Percentiles rank a stretch among this genome's conserved stretches.
phyloP scores from a whole-genome alignment of 2,113 vertebrate genomes.

The Ptilorrhoa leucosticta region DNA sequence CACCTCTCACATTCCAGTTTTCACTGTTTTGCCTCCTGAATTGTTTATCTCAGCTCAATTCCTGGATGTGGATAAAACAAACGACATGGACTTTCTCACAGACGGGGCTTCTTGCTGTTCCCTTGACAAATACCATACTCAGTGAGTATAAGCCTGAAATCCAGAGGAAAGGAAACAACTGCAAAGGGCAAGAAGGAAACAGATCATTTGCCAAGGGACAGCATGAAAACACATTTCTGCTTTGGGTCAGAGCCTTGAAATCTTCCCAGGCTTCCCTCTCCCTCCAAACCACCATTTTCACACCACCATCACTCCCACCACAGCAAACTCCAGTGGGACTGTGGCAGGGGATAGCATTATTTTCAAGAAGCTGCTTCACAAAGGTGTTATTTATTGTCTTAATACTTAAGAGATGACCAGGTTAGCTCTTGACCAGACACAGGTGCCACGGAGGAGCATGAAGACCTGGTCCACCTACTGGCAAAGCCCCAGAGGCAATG shows the following conservation, averaged over 20 bases:
- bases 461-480: neutral
- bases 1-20: constrained; percentile 48
- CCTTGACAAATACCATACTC: constrained; percentile 50
- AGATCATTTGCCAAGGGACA: constrained; percentile 50
- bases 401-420: neutral
- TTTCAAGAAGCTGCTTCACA: neutral
- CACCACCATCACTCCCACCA: neutral
- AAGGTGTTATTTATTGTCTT: neutral
- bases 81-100: constrained; percentile 54
- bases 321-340: neutral
- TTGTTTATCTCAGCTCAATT: constrained; percentile 61
- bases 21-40: constrained; percentile 35
- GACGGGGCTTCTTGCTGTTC: constrained; percentile 17
- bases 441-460: fast-evolving
- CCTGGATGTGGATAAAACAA: constrained; percentile 65
- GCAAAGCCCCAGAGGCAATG: neutral
- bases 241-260: constrained; percentile 9
- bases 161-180: constrained; percentile 50
- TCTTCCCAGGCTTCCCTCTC: constrained; percentile 12
- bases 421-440: neutral
- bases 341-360: neutral
- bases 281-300: neutral
- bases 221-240: constrained; percentile 43
- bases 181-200: constrained; percentile 55
- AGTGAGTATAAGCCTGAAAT: constrained; percentile 33